Percentiles rank a stretch among this genome's conserved stretches.
Evolutionary conservation across 2,888 invertebrate species (phyloP).

Genomic region (Pheosia gnoma): DNA sequence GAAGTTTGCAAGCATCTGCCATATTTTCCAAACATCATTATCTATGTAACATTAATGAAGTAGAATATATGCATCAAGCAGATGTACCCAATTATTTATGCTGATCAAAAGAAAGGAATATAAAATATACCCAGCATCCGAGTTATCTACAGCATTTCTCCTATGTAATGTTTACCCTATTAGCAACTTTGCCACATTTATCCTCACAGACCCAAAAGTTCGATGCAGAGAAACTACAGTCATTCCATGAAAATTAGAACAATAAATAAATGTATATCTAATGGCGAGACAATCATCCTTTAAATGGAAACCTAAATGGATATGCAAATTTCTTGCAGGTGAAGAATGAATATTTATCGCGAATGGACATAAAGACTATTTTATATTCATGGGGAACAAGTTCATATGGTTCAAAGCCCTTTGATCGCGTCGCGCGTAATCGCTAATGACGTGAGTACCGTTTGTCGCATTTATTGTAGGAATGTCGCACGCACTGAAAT

Average conservation of each 20-base stretch:
- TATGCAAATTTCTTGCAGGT: constrained; percentile 59
- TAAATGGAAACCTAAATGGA: constrained; percentile 24
- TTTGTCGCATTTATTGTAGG: constrained; percentile 20
- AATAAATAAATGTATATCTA: background rate
- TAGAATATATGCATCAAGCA: constrained; percentile 1
- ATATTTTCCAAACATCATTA: background rate
- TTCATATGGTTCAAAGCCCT: constrained; percentile 59
- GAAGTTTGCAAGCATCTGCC: background rate
- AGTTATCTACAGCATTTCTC: too few relatives aligned
- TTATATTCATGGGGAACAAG: constrained; percentile 59
- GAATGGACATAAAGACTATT: constrained; percentile 54
- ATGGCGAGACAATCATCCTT: background rate
- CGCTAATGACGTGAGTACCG: constrained; percentile 21
- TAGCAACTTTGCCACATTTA: too few relatives aligned
- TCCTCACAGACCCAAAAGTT: too few relatives aligned
- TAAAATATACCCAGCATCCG: background rate
- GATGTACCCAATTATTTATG: background rate
- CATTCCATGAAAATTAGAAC: too few relatives aligned
- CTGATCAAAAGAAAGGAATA: background rate
- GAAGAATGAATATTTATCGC: constrained; percentile 60
- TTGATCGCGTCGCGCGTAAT: constrained; percentile 48
- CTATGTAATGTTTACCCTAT: too few relatives aligned
- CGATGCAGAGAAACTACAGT: too few relatives aligned
- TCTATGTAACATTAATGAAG: background rate
- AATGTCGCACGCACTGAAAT: constrained; percentile 24